A percentile compares a stretch with the other conserved stretches of the same genome.
Evolutionary conservation across 2,888 invertebrate species (phyloP).

Genomic region (Coelogynopora nodosa): DNA sequence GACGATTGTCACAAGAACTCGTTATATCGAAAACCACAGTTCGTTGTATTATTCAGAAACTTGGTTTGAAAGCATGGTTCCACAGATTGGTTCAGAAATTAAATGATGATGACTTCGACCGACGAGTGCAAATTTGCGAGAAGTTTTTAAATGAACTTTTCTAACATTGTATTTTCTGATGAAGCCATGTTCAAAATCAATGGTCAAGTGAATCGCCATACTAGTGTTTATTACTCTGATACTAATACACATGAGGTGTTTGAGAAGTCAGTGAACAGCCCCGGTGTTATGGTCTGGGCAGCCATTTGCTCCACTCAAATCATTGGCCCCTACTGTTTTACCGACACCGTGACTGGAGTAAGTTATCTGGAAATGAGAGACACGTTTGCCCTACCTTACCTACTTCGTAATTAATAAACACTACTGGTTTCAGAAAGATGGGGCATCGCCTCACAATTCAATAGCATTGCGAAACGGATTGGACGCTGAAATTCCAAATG

Average conservation of each 20-base stretch:
- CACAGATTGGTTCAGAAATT: conserved; percentile 17
- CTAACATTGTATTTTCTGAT: neutral
- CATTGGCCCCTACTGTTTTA: neutral
- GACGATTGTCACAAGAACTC: neutral
- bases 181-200: conserved; percentile 24
- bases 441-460: conserved; percentile 8
- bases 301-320: conserved; percentile 23
- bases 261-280: conserved; percentile 23
- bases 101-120: neutral
- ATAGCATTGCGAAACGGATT: neutral
- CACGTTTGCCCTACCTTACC: conserved; percentile 13
- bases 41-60: neutral
- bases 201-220: conserved; percentile 28
- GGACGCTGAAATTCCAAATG: neutral
- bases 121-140: neutral
- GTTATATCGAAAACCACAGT: neutral
- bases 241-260: conserved; percentile 24
- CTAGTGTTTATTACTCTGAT: conserved; percentile 21
- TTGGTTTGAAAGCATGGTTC: conserved; percentile 13
- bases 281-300: conserved; percentile 21
- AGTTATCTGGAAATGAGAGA: conserved; percentile 10
- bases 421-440: conserved; percentile 18
- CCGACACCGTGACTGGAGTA: neutral
- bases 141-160: neutral
- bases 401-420: neutral